Base-by-base conservation (phyloP, 2,888 invertebrate genomes). In the Pocota personata region DNA sequence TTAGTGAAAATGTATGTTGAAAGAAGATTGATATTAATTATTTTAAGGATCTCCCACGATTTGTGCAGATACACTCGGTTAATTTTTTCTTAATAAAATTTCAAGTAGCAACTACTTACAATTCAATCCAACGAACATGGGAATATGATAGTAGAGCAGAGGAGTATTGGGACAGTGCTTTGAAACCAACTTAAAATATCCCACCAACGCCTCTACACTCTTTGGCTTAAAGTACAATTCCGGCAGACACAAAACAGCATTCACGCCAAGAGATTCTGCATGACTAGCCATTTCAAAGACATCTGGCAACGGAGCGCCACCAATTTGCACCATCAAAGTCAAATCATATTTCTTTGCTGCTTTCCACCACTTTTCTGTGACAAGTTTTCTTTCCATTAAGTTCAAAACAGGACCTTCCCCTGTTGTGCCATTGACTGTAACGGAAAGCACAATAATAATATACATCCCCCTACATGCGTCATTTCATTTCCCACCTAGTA, bases 71-170 rank as follows among this genome's bases (percentile, higher is more conserved):
- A 1, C 7, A 1, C 10, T n/a, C n/a, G 8, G 7, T 32, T 1
- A 32, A 32, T 32, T 10, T 32, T 8, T 10, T 32, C 8, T 32
- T 32, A 7, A 32, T 32, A 19, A 43, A 27, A 16, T 46, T 24
- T 30, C 10, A 19, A 43, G 14, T 64, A 3, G 2, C 10, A 46
- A 0, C 71, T 37, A 93, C 95, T 95, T 93, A 97, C 97, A 93
- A 87, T 95, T 94, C 24, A 97, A 95, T 78, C 94, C 94, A 46
- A 95, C 95, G 91, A 95, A 94, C 82, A 93, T 93, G 0, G 97
- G 97, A 88, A 97, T 96, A 90, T 97, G 97, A 90, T 97, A 97
- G 90, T 97, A 97, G 30, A 97, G 93, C 50, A 97, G 94, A 0
- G 97, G 97, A 0, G 95, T 94, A 5, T 94, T 95, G 0, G 96